Evolutionary conservation across 2,888 invertebrate genomes (phyloP).

Genomic region (Sussaba pulchella): DNA sequence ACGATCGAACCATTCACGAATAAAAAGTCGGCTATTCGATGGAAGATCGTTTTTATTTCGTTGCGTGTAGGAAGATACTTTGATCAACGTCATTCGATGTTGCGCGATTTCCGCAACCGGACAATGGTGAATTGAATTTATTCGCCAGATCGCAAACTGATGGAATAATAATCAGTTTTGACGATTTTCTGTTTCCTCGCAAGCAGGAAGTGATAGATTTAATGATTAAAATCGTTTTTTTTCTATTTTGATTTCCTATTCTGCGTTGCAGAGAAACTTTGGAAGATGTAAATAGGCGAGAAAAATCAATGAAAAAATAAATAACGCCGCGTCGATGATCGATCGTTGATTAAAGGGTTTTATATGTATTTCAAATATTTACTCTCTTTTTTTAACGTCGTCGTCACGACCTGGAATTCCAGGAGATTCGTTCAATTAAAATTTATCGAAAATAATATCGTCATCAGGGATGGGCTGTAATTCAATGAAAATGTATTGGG

Average conservation of each 20-base stretch:
- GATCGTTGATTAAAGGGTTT: too few relatives aligned
- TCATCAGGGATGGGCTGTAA: too few relatives aligned
- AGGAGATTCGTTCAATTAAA: too few relatives aligned
- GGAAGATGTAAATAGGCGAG: neutral
- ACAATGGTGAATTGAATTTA: slow-evolving; percentile 50
- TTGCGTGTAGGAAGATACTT: neutral
- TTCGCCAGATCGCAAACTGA: slow-evolving; percentile 38
- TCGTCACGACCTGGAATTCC: too few relatives aligned
- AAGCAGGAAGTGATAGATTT: neutral
- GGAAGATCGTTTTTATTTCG: slow-evolving; percentile 26
- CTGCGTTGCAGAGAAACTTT: too few relatives aligned
- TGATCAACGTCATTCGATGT: slow-evolving; percentile 22
- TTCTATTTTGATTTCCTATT: neutral
- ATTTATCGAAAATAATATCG: too few relatives aligned
- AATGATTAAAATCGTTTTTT: neutral
- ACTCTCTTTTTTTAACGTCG: too few relatives aligned
- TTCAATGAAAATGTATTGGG: too few relatives aligned
- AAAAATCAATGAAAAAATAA: too few relatives aligned
- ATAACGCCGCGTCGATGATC: too few relatives aligned
- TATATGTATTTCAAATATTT: too few relatives aligned
- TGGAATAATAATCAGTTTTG: slow-evolving; percentile 20
- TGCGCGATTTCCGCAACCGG: slow-evolving; percentile 42
- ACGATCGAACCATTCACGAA: slow-evolving; percentile 13
- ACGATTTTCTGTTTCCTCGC: slow-evolving; percentile 4
- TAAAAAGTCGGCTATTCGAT: neutral